phyloP scores from a whole-genome alignment of 2,113 vertebrate species.

The Grammomys surdaster region DNA sequence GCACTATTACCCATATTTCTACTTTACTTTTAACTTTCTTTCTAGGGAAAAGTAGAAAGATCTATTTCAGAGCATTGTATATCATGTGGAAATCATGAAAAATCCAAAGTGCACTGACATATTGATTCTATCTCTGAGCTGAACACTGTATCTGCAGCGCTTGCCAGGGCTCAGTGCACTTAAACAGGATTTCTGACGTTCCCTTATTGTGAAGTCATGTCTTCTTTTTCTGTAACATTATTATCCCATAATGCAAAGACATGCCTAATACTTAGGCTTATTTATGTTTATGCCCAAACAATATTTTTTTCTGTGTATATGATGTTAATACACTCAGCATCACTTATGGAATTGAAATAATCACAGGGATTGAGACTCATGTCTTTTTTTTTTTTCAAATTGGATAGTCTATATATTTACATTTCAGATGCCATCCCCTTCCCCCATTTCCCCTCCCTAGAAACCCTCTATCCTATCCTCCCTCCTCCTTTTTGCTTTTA shows the following conservation, averaged over 20 bases:
- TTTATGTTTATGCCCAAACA: background rate
- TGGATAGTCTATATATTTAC: too few relatives aligned
- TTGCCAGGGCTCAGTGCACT: background rate
- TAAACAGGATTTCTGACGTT: background rate
- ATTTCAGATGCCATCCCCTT: too few relatives aligned
- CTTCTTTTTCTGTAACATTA: background rate
- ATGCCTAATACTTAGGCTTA: background rate
- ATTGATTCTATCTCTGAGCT: background rate
- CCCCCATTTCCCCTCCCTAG: too few relatives aligned
- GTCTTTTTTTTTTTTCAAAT: background rate
- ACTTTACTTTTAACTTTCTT: slow-evolving; percentile 15
- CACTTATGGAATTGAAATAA: background rate
- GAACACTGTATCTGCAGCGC: background rate
- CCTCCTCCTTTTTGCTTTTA: too few relatives aligned
- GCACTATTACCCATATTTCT: background rate
- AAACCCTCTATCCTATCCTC: too few relatives aligned
- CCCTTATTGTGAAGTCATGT: background rate
- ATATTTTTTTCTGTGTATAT: background rate
- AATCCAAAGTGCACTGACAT: background rate
- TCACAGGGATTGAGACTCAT: background rate
- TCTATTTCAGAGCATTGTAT: background rate
- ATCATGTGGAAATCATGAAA: slow-evolving; percentile 2
- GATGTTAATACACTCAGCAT: background rate
- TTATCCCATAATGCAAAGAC: background rate
- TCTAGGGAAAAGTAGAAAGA: background rate